Conservation (phyloP, 2,888 invertebrate species). For the Acholoe squamosa region DNA sequence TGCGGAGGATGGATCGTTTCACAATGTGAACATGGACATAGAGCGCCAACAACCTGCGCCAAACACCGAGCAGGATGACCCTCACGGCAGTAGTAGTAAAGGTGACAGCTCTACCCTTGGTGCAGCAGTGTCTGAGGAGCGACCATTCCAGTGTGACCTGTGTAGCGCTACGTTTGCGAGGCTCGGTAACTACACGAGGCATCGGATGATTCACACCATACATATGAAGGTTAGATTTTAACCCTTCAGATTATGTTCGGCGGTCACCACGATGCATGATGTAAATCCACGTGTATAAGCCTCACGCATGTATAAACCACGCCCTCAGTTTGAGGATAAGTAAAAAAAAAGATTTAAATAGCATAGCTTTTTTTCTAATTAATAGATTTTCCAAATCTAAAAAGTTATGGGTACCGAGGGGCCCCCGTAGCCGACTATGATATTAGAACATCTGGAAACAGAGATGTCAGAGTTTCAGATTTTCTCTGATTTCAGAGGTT, state of each 20-base stretch:
- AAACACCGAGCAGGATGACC: neutral
- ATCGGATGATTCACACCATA: slow-evolving; percentile 77
- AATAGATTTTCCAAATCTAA: no score
- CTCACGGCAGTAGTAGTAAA: neutral
- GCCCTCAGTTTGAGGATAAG: neutral
- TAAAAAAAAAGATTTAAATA: neutral
- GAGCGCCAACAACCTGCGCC: neutral
- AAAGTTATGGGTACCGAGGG: no score
- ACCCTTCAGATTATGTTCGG: neutral
- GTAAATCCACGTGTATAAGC: neutral
- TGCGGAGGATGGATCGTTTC: slow-evolving; percentile 23
- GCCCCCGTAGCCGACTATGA: no score
- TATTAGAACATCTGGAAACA: no score
- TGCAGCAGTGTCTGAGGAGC: neutral
- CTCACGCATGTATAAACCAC: neutral
- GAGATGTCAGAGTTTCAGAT: no score
- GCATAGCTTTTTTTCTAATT: neutral
- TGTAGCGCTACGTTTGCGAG: slow-evolving; percentile 77
- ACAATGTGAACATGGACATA: slow-evolving; percentile 35
- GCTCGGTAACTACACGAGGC: slow-evolving; percentile 77
- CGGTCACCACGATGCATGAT: neutral
- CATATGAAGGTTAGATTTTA: neutral
- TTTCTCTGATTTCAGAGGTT: no score
- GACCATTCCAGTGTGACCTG: slow-evolving; percentile 75
- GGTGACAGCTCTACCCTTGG: neutral